phyloP scores from a whole-genome alignment of 2,113 vertebrate species.

The Columba janthina region DNA sequence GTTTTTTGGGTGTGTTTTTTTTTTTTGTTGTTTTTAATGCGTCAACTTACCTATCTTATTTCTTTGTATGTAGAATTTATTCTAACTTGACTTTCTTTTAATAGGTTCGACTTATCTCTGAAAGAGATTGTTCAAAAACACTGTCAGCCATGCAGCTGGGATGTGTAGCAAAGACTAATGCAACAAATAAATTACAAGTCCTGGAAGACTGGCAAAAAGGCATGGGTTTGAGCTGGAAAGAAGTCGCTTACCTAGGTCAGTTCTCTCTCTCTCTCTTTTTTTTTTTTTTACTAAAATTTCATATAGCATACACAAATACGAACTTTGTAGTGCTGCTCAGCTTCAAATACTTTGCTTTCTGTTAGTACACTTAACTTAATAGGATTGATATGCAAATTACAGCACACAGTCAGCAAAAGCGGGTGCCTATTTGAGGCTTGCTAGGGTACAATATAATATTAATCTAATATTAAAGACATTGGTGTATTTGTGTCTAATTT shows the following conservation, averaged over 20 bases:
- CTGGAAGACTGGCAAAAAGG: conserved; percentile 73
- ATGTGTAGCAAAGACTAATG: conserved; percentile 68
- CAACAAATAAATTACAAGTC: conserved; percentile 69
- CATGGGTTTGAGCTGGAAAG: conserved; percentile 82
- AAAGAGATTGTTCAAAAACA: conserved; percentile 71
- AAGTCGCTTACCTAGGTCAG: conserved; percentile 90
- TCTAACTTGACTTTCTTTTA: not conserved
- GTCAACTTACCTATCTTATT: not conserved
- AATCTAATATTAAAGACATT: not conserved
- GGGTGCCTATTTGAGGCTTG: not conserved
- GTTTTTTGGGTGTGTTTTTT: too few relatives aligned
- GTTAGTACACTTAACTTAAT: not conserved
- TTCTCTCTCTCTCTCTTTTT: not conserved
- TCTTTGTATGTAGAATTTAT: not conserved
- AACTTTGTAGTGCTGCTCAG: not conserved
- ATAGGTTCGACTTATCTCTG: conserved; percentile 85
- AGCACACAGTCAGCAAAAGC: not conserved
- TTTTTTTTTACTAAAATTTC: not conserved
- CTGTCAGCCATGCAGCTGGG: conserved; percentile 75
- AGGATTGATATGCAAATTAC: not conserved
- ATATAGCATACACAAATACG: not conserved
- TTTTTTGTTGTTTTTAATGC: not conserved
- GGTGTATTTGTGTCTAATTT: not conserved
- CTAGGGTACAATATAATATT: not conserved
- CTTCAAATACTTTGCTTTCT: not conserved